Evolutionary conservation across 2,113 vertebrate genomes (phyloP), one percentile per base, ranked within the genome.

Genomic region (Gymnorhina tibicen): DNA sequence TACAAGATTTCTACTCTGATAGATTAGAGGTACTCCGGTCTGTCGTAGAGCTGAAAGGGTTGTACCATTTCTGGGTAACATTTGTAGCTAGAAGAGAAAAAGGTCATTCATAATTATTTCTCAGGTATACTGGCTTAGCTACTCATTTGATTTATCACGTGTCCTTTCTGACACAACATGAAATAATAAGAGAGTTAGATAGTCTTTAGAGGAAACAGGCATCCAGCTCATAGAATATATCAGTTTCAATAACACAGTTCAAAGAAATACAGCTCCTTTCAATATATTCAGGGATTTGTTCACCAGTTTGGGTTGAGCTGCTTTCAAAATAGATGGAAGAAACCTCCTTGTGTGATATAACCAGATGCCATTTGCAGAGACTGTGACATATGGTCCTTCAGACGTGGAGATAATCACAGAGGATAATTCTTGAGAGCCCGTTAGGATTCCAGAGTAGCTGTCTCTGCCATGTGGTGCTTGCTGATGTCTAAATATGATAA

Each of bases 381-480:
- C 62, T 95, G 92, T 97, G 88, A 96, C 94, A 96, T 84, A 91
- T 96, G 87, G 91, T 94, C 95, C 91, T 97, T 96, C 84, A 98
- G 86, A 97, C 83, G 15, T 68, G 55, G 94, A 97, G 92, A 98
- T 97, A 93, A 97, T 96, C 90, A 94, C 68, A 55, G 88, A 70
- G 80, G 94, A 95, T 91, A 93, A 97, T 96, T 97, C 86, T 95
- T 90, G 87, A 97, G 84, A 97, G 93, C 85, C 66, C 35, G 87
- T 93, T 96, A 95, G 67, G 70, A 90, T 83, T 97, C 60, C 92
- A 92, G 92, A 95, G 86, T 88, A 96, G 85, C 94, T 97, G 89
- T 93, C 60, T 97, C 67, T 96, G 83, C 95, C 96, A 96, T 96
- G 94, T 91, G 60, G 74, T 84, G 69, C 69, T 95, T 90, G 85